Base-by-base conservation (phyloP, 2,113 vertebrate species). In the Chaenogobius annularis region DNA sequence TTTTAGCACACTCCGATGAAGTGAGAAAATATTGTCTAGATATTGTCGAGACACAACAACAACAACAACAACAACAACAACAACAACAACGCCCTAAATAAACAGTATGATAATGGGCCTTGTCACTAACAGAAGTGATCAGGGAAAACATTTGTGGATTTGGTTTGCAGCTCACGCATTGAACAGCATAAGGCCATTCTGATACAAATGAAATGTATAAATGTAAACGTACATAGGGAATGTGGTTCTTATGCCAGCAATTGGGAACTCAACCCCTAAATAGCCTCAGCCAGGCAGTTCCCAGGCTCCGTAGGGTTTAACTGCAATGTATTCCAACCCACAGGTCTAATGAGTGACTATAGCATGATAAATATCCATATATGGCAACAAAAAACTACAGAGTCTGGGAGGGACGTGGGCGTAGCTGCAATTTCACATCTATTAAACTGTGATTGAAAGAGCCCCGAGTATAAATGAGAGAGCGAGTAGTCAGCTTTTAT, bases 271-370 rank as follows among this genome's bases (percentile, higher is more conserved):
- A 61, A 80, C 72, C 83, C 81, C 85, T 10, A 73, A 87, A 86
- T 74, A 84, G 74, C 72, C 2, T 54, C 7, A 73, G 73, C 56
- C 52, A 73, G 69, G 59, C 62, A 81, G 54, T 86, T 72, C 78
- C 69, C 72, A 68, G 31, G 75, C 55, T 75, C 23, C 0, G 10
- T 10, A 84, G 70, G 47, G 64, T 72, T 71, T 81, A 66, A 72
- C 56, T 69, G 66, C 50, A 63, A 78, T 81, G 73, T 70, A 15
- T n/a, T 69, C 43, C 68, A 61, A 74, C 83, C 81, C 64, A 0
- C 77, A 58, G 62, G 69, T 73, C 71, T 89, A 83, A 82, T 86
- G 83, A 86, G 62, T 70, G 50, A 66, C 77, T 68, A 83, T 75
- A 65, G 68, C 1, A 11, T 73, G 80, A 82, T 64, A 66, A 69